These are phyloP conservation scores for Alouatta palliata DNA, from an alignment of 2,113 vertebrate genomes.

Conservation along the genomic window DNA sequence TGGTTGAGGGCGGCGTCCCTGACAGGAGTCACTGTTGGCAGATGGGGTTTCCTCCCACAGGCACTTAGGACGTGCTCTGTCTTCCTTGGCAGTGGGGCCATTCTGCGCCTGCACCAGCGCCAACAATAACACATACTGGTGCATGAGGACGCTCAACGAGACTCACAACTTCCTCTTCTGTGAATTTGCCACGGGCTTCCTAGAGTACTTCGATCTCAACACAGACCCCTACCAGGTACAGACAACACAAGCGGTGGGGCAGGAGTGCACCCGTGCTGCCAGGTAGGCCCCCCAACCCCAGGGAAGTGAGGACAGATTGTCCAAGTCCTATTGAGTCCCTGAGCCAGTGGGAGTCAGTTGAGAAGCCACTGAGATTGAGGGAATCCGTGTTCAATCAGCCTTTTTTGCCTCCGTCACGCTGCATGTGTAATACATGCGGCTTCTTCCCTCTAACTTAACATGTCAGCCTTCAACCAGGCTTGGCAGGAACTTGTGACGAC, in stretches of 20 bases:
- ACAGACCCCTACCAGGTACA: conserved; percentile 96
- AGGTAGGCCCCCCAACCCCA: fast-evolving
- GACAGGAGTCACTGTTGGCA: not conserved
- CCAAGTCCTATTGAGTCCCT: not conserved
- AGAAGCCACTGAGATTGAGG: not conserved
- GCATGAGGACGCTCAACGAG: conserved; percentile 96
- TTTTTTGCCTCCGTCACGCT: not conserved
- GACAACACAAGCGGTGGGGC: no score
- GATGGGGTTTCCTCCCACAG: not conserved
- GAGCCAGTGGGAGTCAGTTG: no score
- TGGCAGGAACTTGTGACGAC: no score
- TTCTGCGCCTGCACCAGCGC: conserved; percentile 99
- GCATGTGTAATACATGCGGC: not conserved
- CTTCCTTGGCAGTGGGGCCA: conserved; percentile 91
- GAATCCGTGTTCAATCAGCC: fast-evolving
- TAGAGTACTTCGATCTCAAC: conserved; percentile 98
- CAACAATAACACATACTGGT: conserved; percentile 99
- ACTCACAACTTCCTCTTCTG: conserved; percentile 99
- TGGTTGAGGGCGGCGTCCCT: fast-evolving
- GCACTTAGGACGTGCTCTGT: not conserved
- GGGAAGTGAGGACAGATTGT: fast-evolving
- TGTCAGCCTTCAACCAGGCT: not conserved
- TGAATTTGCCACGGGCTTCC: conserved; percentile 98
- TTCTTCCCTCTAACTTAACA: not conserved
- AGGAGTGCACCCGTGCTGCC: not conserved